These are phyloP conservation scores for Apis florea DNA, from an alignment of 1,140 invertebrate species.

Conservation along the genomic window DNA sequence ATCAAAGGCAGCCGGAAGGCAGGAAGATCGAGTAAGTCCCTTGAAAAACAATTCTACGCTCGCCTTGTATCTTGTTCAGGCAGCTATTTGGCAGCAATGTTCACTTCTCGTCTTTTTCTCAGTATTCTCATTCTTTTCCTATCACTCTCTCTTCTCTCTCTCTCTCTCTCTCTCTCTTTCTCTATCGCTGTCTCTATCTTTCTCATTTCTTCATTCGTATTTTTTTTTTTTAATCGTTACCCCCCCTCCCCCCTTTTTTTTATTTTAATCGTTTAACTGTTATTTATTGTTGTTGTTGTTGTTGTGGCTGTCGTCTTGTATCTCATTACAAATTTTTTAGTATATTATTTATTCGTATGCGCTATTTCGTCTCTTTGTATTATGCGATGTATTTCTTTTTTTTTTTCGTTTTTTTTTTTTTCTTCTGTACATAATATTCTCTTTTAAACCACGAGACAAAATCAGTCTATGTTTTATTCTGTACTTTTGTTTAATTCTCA, in stretches of 20 bases:
- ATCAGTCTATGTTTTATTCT: constrained; percentile 25
- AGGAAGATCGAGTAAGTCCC: constrained; percentile 80
- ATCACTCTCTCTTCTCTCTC: constrained; percentile 2
- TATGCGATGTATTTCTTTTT: neutral
- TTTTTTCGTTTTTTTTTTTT: neutral
- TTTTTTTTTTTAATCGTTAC: constrained; percentile 19
- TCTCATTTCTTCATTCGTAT: constrained; percentile 11
- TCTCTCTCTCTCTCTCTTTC: constrained; percentile 19
- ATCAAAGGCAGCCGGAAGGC: constrained; percentile 78
- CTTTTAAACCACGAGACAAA: neutral
- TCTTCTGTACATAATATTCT: constrained; percentile 23
- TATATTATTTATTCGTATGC: constrained; percentile 22
- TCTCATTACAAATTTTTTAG: constrained; percentile 2
- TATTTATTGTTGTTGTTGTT: constrained; percentile 48
- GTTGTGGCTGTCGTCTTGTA: constrained; percentile 32
- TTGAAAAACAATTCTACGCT: constrained; percentile 37
- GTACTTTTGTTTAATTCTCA: neutral
- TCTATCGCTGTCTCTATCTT: constrained; percentile 23
- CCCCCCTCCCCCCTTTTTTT: constrained; percentile 2
- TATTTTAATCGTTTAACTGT: constrained; percentile 51
- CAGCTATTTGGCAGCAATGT: constrained; percentile 46
- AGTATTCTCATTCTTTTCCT: no score
- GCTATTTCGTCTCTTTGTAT: constrained; percentile 13
- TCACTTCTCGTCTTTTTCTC: constrained; percentile 38
- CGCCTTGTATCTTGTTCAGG: constrained; percentile 15